Base-by-base conservation (phyloP, 2,888 invertebrate species). In the Caenorhabditis sp. region DNA sequence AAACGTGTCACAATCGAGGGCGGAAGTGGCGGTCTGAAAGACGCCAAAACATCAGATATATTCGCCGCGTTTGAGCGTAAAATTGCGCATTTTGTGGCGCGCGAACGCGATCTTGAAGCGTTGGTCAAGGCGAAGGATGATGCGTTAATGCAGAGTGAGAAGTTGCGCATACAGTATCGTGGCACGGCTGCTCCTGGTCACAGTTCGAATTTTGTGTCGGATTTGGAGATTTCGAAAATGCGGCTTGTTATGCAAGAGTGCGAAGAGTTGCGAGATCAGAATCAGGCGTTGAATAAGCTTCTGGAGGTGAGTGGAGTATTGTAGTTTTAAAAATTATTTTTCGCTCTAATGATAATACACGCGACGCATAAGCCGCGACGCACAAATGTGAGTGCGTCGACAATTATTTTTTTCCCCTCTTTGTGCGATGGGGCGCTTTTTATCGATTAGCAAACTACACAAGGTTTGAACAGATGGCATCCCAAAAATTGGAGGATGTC, bases 61-160 rank as follows among this genome's bases (percentile, higher is more conserved):
- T 60, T 83, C 31, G 60, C 75, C 0, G 78, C 81, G 0, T 84
- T 79, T 64, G 84, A 84, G 58, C 76, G 72, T 31, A 84, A 84
- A 36, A 74, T 84, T 50, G 57, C 72, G n/a, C 60, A 79, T 58
- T 43, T 79, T 21, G 58, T 78, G 67, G 59, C 58, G 3, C 60
- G 78, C 23, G 88, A 88, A 66, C 83, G 86, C 51, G 88, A 89
- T 61, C 79, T 89, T 19, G 88, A 89, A 68, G 86, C 87, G 53
- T 74, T 89, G 27, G 73, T 89, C 54, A 87, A 88, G 49, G 86
- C 88, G 26, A 89, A 89, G 78, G 84, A 88, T 14, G 73, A 88
- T 54, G 88, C 88, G 0, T 71, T 89, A 50, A 78, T 82, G 0
- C 89, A 89, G 75, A 88, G 88, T 36, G 89, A 89, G 79, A 72